Conservation (phyloP, 2,113 vertebrate species). For the Mus musculus region DNA sequence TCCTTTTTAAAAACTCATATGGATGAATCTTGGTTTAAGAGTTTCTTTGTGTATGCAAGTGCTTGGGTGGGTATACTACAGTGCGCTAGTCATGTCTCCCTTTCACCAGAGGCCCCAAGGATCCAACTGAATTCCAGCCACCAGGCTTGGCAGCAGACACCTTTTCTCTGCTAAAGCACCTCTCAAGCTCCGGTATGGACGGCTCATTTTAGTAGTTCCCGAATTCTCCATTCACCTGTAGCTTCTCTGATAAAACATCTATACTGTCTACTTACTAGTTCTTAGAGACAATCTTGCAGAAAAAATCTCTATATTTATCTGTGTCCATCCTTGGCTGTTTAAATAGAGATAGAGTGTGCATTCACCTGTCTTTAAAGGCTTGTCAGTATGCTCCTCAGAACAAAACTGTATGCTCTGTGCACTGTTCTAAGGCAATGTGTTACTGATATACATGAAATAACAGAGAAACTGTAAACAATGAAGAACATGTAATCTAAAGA, state of each 20-base stretch:
- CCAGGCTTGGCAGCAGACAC: neutral
- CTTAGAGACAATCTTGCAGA: constrained; percentile 25
- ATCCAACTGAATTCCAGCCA: neutral
- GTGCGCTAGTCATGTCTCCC: neutral
- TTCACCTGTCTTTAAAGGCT: constrained; percentile 26
- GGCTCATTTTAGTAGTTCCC: neutral
- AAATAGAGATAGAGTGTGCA: neutral
- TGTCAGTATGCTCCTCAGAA: constrained; percentile 9
- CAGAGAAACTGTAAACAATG: neutral
- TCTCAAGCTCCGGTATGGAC: neutral
- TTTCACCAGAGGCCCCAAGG: neutral
- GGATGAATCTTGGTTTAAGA: neutral
- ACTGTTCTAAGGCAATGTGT: neutral
- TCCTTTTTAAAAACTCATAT: neutral
- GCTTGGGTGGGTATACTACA: neutral
- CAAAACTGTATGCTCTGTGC: neutral
- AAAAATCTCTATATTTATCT: neutral
- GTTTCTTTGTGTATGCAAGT: too few species aligned
- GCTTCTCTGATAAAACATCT: constrained; percentile 3
- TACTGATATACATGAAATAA: constrained; percentile 28
- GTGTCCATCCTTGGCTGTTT: neutral
- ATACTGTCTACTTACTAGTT: constrained; percentile 22
- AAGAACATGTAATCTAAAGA: constrained; percentile 2
- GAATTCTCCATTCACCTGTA: neutral
- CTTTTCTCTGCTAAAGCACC: neutral